Base-by-base conservation (phyloP, 2,888 invertebrate genomes). In the Agriopis marginaria region DNA sequence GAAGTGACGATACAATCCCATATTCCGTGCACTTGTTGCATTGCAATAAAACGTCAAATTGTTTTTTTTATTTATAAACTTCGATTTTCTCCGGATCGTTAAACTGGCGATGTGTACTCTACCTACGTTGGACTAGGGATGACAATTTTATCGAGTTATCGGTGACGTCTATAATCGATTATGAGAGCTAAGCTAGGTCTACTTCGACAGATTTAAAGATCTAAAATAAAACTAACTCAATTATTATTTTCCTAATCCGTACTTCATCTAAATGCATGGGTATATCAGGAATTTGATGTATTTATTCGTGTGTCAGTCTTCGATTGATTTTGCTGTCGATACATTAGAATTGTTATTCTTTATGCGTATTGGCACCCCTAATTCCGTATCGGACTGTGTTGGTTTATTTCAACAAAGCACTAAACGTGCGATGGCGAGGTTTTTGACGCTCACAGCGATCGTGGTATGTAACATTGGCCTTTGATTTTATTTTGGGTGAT, bases 1-100 rank as follows among this genome's bases (percentile, higher is more conserved):
- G 75, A 72, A 77, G 77, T 82, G 82, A 82, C 82, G 78, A 79
- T 80, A 71, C 77, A 80, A 72, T 78, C 73, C 81, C 83, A 84
- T 86, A 84, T 83, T 74, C 75, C 77, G 51, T 78, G 78, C 80
- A 78, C 75, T 75, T 80, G 64, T 82, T 76, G 81, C 78, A 75
- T 76, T 64, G 82, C 83, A 75, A 87, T 89, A 89, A 90, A 90
- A 84, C 86, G 81, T 82, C 82, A 85, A 87, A 88, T 82, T 79
- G 89, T 88, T 90, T 90, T 92, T 88, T 90, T 90, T 92, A 92
- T 92, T 90, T 92, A 89, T 89, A 88, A 83, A 84, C 85, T 73
- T 82, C 81, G 82, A 89, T 89, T 90, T 86, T 83, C 78, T 84
- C 80, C 82, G 49, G 77, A 75, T 90, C 92, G 88, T 92, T 89